Evolutionary conservation across 2,113 vertebrate species (phyloP), one percentile per base, ranked within the genome.

Genomic region (Periophthalmus modestus): DNA sequence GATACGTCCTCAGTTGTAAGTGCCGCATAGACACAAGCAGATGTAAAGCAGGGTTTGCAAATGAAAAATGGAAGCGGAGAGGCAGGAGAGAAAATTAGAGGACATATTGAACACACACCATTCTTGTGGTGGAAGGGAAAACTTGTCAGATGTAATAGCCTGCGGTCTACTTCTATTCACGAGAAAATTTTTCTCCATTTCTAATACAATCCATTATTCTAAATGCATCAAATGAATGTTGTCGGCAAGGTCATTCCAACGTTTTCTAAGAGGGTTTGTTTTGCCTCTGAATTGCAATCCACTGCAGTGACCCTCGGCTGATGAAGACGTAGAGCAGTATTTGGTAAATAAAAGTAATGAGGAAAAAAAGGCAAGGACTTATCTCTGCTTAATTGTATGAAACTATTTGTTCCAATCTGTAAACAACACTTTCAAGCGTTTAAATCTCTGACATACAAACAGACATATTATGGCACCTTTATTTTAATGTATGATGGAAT

Each of bases 161-260:
- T 0, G 13, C 58, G 61, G 63, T 73, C 77, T 76, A 68, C 10
- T 55, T 62, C 46, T 33, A 58, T 74, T 75, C 46, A 70, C 43
- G 76, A 70, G 36, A 72, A 36, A 61, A 68, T 61, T 43, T 48
- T 69, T 21, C 0, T 1, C 65, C 21, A 28, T 67, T 78, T 19
- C 33, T 62, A 72, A 80, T 85, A 82, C 74, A 86, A 82, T 79
- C 24, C 47, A 65, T 69, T 77, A 9, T 66, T 47, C 65, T 71
- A 71, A 79, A 75, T 82, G 66, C 48, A 68, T 72, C 58, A 83
- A 78, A 85, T 76, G 68, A 80, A 84, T 76, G 70, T 74, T 83
- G 71, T 80, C 72, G 74, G 68, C 82, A 86, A 87, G 81, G 79
- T 82, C 73, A 78, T 71, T 72, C 75, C 75, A 50, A 82, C 75